These are phyloP conservation scores for Parazoanthus atlanticus DNA, from an alignment of 92 coral and sea anemone genomes.

Conservation along the genomic window DNA sequence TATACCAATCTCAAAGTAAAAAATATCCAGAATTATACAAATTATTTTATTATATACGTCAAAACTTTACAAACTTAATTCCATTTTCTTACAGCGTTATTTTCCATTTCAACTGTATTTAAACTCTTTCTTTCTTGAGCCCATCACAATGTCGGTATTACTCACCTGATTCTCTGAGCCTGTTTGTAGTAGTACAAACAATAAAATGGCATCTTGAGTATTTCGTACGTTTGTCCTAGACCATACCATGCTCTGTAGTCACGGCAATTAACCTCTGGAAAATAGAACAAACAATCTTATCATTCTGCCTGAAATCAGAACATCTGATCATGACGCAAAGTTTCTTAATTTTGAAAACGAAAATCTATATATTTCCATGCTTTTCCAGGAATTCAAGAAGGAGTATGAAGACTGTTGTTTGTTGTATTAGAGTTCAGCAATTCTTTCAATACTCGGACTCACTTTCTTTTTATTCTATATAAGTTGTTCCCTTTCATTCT, in stretches of 20 bases:
- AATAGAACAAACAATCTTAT: slow-evolving; percentile 3
- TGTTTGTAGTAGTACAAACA: slow-evolving; percentile 95
- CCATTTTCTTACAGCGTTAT: background rate
- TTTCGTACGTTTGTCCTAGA: slow-evolving; percentile 94
- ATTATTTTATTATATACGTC: too few species aligned
- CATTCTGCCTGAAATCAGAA: background rate
- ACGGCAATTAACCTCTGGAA: slow-evolving; percentile 79
- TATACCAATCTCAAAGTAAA: background rate
- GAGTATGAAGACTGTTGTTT: too few species aligned
- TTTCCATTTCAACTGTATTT: background rate
- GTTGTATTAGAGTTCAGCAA: too few species aligned
- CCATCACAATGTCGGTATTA: background rate
- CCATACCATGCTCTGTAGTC: slow-evolving; percentile 99
- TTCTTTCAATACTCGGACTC: background rate
- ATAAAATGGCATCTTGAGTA: slow-evolving; percentile 94
- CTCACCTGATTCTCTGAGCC: slow-evolving; percentile 91
- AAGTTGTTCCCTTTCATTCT: background rate
- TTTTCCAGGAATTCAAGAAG: too few species aligned
- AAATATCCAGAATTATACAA: background rate
- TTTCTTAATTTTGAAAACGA: too few species aligned
- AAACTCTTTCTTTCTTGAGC: too few species aligned
- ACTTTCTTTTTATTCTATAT: background rate
- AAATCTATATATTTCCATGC: too few species aligned
- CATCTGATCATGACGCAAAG: background rate
- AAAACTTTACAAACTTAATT: background rate